Conservation (phyloP, 2,888 invertebrate species). For the Linyphia triangularis region DNA sequence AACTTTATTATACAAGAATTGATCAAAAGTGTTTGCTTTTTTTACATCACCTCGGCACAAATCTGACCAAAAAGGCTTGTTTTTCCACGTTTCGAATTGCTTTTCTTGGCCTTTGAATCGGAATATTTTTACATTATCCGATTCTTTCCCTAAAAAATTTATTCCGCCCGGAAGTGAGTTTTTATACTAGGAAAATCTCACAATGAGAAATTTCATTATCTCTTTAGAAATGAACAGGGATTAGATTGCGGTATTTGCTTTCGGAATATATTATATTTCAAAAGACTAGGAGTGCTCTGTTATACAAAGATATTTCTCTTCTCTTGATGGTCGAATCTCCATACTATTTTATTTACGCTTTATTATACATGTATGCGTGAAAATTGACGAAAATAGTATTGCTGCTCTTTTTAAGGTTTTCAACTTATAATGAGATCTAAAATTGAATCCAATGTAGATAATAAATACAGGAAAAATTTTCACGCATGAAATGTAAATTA, state of each 20-base stretch:
- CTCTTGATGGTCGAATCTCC: neutral
- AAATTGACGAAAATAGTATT: neutral
- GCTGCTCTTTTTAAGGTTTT: neutral
- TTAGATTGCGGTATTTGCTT: conserved; percentile 25
- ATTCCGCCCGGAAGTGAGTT: conserved; percentile 3
- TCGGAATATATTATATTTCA: conserved; percentile 14
- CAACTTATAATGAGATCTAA: neutral
- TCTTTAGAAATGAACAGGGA: conserved; percentile 18
- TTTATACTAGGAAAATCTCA: conserved; percentile 5
- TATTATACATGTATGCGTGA: neutral
- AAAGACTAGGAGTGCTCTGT: neutral
- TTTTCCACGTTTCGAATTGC: conserved; percentile 30
- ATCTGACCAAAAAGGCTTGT: conserved; percentile 54
- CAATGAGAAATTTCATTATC: conserved; percentile 39
- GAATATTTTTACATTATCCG: conserved; percentile 30
- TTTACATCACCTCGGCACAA: conserved; percentile 45
- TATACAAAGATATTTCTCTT: neutral
- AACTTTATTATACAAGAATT: conserved; percentile 58
- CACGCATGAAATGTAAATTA: too few species aligned
- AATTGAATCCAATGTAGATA: neutral
- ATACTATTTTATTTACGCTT: neutral
- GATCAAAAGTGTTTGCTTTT: conserved; percentile 45
- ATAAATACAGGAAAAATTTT: too few species aligned
- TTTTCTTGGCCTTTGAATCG: conserved; percentile 9
- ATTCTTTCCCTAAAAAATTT: conserved; percentile 26